Base-by-base conservation (phyloP, 2,888 invertebrate species). In the Ormyrus pomaceus region DNA sequence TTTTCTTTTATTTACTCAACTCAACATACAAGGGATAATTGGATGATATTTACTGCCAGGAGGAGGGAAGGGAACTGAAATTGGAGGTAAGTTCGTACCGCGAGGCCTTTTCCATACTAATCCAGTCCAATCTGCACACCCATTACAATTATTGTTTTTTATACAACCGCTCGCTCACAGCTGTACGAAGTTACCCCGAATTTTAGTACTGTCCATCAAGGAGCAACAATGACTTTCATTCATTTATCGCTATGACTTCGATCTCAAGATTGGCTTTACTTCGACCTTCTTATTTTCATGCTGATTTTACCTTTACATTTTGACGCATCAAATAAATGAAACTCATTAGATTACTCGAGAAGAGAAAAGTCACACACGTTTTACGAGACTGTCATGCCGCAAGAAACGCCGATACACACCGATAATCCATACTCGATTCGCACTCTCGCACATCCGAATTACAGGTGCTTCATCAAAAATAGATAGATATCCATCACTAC, bases 341-440 rank as follows among this genome's bases (percentile, higher is more conserved):
- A 71, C 10, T 75, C 56, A 53, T 59, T 80, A 55, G 4, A 55
- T 56, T 46, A 66, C 13, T 48, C 13, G 34, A 69, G 48, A 13
- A 64, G 74, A 80, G 13, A 66, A 62, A 70, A 19, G 34, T 66
- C 68, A 72, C 79, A 66, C 77, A 66, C 34, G 55, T 58, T 68
- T 56, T 62, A 61, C 50, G 56, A 74, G 13, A 77, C 77, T 75
- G 69, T 55, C 81, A 81, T 81, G 65, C 77, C 62, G 74, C 70
- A 65, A 51, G 65, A 70, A 70, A 70, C 53, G 58, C 13, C 53
- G 61, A 70, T 65, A 56, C 77, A 75, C 71, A 64, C 13, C 13
- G 13, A 13, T 71, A 50, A 77, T 74, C 69, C 77, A 72, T 77
- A 77, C 84, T 82, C 81, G 82, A 80, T 80, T 80, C 65, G 83